Conservation (phyloP, 30 jellyfish, hydroid and myxozoan species). For the Nemopilema nomurai region DNA sequence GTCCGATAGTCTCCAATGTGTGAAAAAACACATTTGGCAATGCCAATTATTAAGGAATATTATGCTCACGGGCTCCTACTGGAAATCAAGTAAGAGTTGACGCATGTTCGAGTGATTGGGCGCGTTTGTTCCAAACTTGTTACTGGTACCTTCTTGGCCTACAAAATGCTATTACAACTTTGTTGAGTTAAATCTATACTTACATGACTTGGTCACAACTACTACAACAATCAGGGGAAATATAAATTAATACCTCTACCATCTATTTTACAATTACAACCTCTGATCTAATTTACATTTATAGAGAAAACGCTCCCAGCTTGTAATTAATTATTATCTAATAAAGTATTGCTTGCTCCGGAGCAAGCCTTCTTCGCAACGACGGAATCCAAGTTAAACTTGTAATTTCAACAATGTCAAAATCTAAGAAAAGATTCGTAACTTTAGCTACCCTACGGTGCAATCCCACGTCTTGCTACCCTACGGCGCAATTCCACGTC, state of each 20-base stretch:
- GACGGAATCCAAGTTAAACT: background rate
- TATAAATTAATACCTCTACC: conserved; percentile 47
- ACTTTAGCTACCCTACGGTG: background rate
- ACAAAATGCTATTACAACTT: conserved; percentile 23
- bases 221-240: conserved; percentile 40
- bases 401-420: background rate
- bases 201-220: conserved; percentile 66
- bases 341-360: background rate
- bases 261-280: conserved; percentile 38
- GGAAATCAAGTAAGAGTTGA: no score
- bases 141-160: conserved; percentile 24
- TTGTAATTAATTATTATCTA: background rate
- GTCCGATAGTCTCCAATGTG: no score
- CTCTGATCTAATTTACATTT: conserved; percentile 12
- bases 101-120: no score
- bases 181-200: conserved; percentile 4
- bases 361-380: background rate
- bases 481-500: no score
- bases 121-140: background rate
- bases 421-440: background rate
- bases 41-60: no score
- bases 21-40: no score
- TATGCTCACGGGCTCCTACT: no score
- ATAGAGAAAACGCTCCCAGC: conserved; percentile 20
- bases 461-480: background rate